These are phyloP conservation scores for Agriopis leucophaearia DNA, from an alignment of 2,888 invertebrate genomes.

Conservation along the genomic window DNA sequence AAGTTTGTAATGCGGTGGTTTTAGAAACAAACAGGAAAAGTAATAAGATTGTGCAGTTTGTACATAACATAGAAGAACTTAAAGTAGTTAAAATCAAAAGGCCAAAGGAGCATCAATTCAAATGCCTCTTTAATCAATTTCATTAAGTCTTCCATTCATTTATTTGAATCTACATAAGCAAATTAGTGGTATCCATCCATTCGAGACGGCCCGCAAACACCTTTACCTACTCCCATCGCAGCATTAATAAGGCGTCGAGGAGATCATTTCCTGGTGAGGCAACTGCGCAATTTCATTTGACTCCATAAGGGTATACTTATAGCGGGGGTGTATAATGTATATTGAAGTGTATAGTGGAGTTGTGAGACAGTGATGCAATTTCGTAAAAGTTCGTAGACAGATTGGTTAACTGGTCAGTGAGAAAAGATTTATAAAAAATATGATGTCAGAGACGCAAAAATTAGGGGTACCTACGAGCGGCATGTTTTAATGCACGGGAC, in stretches of 20 bases:
- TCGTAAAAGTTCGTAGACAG: neutral
- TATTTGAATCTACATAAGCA: slow-evolving; percentile 37
- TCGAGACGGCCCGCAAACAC: slow-evolving; percentile 30
- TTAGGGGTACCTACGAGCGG: too few species aligned
- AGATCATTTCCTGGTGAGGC: slow-evolving; percentile 44
- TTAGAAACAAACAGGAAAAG: too few species aligned
- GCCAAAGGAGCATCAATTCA: too few species aligned
- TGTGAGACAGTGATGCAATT: slow-evolving; percentile 20
- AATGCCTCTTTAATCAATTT: neutral
- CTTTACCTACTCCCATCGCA: slow-evolving; percentile 37
- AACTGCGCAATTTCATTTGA: slow-evolving; percentile 48
- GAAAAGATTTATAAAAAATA: neutral
- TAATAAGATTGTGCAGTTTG: too few species aligned
- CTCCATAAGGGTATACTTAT: slow-evolving; percentile 39
- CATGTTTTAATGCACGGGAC: too few species aligned
- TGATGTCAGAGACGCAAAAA: too few species aligned
- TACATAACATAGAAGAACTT: too few species aligned
- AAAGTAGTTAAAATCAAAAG: too few species aligned
- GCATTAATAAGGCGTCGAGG: slow-evolving; percentile 46
- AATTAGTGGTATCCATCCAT: slow-evolving; percentile 42
- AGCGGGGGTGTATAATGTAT: slow-evolving; percentile 37
- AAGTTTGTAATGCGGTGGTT: too few species aligned
- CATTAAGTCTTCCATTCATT: slow-evolving; percentile 1
- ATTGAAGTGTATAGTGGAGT: slow-evolving; percentile 17
- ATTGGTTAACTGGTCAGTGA: neutral